phyloP scores from a whole-genome alignment of 2,113 vertebrate genomes.

The Ammodytes dubius region DNA sequence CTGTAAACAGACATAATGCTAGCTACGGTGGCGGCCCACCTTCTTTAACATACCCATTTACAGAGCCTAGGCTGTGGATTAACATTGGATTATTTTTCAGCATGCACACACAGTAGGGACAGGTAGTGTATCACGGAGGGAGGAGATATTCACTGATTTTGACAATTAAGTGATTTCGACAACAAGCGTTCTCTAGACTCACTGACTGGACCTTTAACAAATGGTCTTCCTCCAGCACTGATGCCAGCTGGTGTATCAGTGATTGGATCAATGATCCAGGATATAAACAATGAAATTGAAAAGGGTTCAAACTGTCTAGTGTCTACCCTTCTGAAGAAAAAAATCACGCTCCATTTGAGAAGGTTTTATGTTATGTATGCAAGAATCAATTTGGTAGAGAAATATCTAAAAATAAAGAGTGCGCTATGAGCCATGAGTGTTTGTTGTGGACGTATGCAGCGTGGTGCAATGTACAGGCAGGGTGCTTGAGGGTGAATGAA shows the following conservation, averaged over 20 bases:
- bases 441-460: conserved; percentile 57
- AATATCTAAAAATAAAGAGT: not conserved
- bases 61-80: too few species aligned
- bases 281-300: conserved; percentile 8
- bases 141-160: too few species aligned
- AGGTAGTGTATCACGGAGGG: too few species aligned
- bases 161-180: too few species aligned
- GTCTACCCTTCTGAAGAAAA: not conserved
- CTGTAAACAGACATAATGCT: too few species aligned
- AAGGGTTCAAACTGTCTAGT: not conserved
- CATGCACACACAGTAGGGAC: too few species aligned
- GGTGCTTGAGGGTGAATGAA: conserved; percentile 63
- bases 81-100: too few species aligned
- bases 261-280: conserved; percentile 30
- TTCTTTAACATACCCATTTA: too few species aligned
- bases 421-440: conserved; percentile 24
- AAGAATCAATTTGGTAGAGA: not conserved
- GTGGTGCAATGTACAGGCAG: conserved; percentile 61
- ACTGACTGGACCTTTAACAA: too few species aligned
- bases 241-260: conserved; percentile 32
- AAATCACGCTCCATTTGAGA: not conserved
- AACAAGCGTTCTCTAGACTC: too few species aligned
- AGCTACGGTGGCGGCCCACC: too few species aligned
- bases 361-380: not conserved
- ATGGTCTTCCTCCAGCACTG: conserved; percentile 23